Base-by-base conservation (phyloP, 2,797 vertebrate species). In the Lacerta bilineata region DNA sequence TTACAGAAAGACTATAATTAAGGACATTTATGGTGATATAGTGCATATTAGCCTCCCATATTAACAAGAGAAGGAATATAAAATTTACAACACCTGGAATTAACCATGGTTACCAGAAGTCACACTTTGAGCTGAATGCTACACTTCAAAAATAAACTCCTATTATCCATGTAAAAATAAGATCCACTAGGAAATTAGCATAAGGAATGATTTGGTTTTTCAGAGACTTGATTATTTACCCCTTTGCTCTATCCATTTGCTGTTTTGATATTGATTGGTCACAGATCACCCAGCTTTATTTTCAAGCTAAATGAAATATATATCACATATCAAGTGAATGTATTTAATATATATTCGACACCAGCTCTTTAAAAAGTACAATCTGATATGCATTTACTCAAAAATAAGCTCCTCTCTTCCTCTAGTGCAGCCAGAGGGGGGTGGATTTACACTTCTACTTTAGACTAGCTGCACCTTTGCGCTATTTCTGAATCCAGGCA, bases 271-370 rank as follows among this genome's bases (percentile, higher is more conserved):
- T 3, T 74, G 29, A 36, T 68, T 33, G 68, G 66, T 66, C 71
- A 77, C 23, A 76, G 41, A 77, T 39, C 61, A 29, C 23, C 13
- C 25, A 55, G 11, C 23, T 36, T 46, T 68, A 11, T 66, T 89
- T 85, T 66, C 55, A 84, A 80, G 41, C n/a, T 39, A 43, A 72
- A 71, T 64, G 13, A 80, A 64, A 77, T 77, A 83, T 80, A 36
- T 80, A 18, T 68, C 36, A 74, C 8, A 84, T 33, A 74, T 55
- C 17, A 59, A 59, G n/a, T 15, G 9, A 43, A n/a, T 41, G 50
- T 13, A 50, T 50, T 50, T 50, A 3, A 50, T 50, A 50, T 15
- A 50, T 50, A 50, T 50, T 50, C 3, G 50, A 50, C 15, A 50
- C 4, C 50, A 50, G 50, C 11, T 50, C 50, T 15, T 50, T 50